Base-by-base conservation (phyloP, 2,797 vertebrate species). In the Epinephelus coioides region DNA sequence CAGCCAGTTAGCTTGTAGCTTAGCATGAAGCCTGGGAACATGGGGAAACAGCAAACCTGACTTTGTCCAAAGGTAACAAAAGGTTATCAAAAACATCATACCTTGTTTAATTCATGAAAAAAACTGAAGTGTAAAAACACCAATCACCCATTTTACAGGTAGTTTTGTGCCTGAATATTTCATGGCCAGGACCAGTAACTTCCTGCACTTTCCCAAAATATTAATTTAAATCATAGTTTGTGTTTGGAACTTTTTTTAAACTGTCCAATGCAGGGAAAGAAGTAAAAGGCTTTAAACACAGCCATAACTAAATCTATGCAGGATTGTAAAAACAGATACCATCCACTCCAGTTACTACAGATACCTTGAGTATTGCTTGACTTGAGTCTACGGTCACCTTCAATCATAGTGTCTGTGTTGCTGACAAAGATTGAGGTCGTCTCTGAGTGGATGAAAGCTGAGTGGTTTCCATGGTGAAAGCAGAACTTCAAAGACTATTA, bases 1-100 rank as follows among this genome's bases (percentile, higher is more conserved):
- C 12, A 44, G 62, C 15, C n/a, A 18, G 17, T 44, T 46, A 56
- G 47, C 68, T 27, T 34, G 2, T 19, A 77, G 69, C 69, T 78
- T 49, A 63, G 56, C 66, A 49, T 69, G 11, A 65, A n/a, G 38
- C 25, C 38, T 44, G 4, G 8, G 54, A 60, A 53, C 40, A 23
- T 12, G 18, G 18, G 3, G 12, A 43, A 46, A 46, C 40, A 34
- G 50, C 2, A 34, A 44, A 50, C 17, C 40, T 19, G 27, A 27
- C 5, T 7, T 34, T 34, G 34, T 34, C 34, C 34, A 34, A 34
- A 8, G 7, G 34, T 34, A 8, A 34, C 34, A 8, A 34, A 34
- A 34, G 34, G 34, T 34, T 1, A 34, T 2, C 34, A 34, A 34
- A 34, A 34, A 8, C 7, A 0, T 34, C 34, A 34, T 34, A 34